A percentile compares a stretch with the other conserved stretches of the same genome.
These are phyloP conservation scores for Pseudomyrmex cubaensis DNA, from an alignment of 1,140 invertebrate species.

Conservation along the genomic window DNA sequence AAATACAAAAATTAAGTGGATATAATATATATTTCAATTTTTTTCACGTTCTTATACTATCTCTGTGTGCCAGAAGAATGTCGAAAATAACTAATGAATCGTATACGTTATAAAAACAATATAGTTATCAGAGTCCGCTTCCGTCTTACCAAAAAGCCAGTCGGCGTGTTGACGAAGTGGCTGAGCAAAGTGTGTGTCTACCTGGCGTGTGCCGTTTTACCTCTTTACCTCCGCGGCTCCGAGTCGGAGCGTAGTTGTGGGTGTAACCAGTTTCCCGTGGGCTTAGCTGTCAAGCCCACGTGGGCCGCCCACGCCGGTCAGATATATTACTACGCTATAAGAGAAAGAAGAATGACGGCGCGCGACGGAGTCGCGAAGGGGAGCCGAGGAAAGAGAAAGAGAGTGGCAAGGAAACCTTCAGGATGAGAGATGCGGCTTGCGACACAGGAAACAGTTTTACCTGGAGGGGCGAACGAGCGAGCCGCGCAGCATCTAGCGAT, in stretches of 20 bases:
- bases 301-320: slow-evolving; percentile 81
- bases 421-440: slow-evolving; percentile 78
- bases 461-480: slow-evolving; percentile 70
- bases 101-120: neutral
- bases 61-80: neutral
- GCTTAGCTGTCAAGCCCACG: slow-evolving; percentile 84
- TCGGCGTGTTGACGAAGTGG: slow-evolving; percentile 20
- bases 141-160: slow-evolving; percentile 28
- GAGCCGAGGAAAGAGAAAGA: slow-evolving; percentile 39
- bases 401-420: slow-evolving; percentile 64
- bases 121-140: slow-evolving; percentile 21
- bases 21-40: neutral
- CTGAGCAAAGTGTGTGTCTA: slow-evolving; percentile 54
- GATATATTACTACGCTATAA: slow-evolving; percentile 73
- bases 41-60: neutral
- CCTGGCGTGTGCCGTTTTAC: slow-evolving; percentile 72
- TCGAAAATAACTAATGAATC: neutral
- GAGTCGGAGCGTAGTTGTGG: slow-evolving; percentile 72
- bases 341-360: slow-evolving; percentile 66
- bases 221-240: slow-evolving; percentile 61
- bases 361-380: neutral
- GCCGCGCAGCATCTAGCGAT: slow-evolving; percentile 60
- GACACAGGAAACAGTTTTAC: slow-evolving; percentile 81
- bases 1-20: too few relatives aligned
- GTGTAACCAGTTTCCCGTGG: slow-evolving; percentile 84